Conservation (phyloP, 2,888 invertebrate genomes). For the Xanthia icteritia region DNA sequence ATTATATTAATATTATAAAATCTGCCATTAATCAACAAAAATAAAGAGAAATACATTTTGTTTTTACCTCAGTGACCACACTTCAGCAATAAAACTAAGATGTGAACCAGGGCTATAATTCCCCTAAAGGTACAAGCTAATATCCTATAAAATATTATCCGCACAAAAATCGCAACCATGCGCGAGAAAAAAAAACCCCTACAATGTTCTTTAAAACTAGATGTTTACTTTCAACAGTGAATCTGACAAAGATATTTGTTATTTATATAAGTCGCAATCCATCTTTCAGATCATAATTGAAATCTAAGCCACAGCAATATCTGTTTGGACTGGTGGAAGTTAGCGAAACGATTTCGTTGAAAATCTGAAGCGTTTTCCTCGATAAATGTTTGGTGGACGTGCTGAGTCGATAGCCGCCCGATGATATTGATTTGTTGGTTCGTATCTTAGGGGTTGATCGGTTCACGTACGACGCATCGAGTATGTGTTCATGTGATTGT, state of each 20-base stretch:
- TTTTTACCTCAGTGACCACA: not conserved
- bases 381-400: conserved; percentile 27
- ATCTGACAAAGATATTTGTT: conserved; percentile 48
- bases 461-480: conserved; percentile 6
- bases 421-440: conserved; percentile 36
- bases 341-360: conserved; percentile 39
- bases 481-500: not conserved
- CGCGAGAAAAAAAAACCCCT: conserved; percentile 33
- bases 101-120: conserved; percentile 25
- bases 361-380: conserved; percentile 24
- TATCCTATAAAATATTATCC: conserved; percentile 55
- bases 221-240: conserved; percentile 45
- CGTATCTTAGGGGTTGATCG: conserved; percentile 14
- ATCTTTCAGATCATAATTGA: conserved; percentile 67
- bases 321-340: conserved; percentile 31
- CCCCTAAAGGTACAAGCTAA: conserved; percentile 34
- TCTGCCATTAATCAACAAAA: not conserved
- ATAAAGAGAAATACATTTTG: not conserved
- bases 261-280: conserved; percentile 57
- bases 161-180: conserved; percentile 24
- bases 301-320: conserved; percentile 59
- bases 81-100: conserved; percentile 10
- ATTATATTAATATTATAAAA: not conserved
- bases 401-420: not conserved
- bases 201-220: conserved; percentile 31